phyloP scores from a whole-genome alignment of 2,888 invertebrate genomes.

The Electrophaes corylata region DNA sequence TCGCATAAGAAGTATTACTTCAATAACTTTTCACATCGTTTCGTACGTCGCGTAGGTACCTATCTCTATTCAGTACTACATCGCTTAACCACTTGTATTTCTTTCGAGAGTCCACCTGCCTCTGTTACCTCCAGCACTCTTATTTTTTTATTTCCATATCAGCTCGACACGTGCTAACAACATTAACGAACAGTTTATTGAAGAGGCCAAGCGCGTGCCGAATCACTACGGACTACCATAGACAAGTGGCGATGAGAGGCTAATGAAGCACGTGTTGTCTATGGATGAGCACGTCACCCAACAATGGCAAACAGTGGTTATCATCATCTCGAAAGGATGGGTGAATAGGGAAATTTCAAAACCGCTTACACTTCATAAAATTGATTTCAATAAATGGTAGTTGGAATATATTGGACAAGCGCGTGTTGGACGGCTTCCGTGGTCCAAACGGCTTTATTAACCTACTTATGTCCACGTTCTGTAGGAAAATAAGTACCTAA shows the following conservation, averaged over 20 bases:
- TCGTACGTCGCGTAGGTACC: too few species aligned
- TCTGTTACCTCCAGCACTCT: conserved; percentile 25
- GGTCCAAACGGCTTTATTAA: too few species aligned
- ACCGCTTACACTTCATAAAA: not conserved
- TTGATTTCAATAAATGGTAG: not conserved
- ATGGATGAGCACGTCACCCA: conserved; percentile 31
- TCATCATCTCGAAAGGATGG: conserved; percentile 31
- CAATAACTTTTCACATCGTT: too few species aligned
- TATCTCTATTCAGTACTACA: too few species aligned
- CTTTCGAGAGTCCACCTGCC: conserved; percentile 27
- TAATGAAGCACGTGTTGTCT: conserved; percentile 65
- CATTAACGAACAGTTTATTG: conserved; percentile 23
- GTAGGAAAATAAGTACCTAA: too few species aligned
- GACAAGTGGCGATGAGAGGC: conserved; percentile 50
- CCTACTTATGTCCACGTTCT: too few species aligned
- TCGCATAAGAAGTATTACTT: too few species aligned
- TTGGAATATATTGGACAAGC: not conserved
- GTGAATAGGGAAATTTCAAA: conserved; percentile 8
- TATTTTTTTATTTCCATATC: conserved; percentile 23
- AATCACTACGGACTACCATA: conserved; percentile 51
- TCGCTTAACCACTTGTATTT: conserved; percentile 3
- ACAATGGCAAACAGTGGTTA: conserved; percentile 39
- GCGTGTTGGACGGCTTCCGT: too few species aligned
- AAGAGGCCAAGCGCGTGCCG: conserved; percentile 59
- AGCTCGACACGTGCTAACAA: conserved; percentile 42